Conservation (phyloP, 2,113 vertebrate genomes). For the Podarcis muralis region DNA sequence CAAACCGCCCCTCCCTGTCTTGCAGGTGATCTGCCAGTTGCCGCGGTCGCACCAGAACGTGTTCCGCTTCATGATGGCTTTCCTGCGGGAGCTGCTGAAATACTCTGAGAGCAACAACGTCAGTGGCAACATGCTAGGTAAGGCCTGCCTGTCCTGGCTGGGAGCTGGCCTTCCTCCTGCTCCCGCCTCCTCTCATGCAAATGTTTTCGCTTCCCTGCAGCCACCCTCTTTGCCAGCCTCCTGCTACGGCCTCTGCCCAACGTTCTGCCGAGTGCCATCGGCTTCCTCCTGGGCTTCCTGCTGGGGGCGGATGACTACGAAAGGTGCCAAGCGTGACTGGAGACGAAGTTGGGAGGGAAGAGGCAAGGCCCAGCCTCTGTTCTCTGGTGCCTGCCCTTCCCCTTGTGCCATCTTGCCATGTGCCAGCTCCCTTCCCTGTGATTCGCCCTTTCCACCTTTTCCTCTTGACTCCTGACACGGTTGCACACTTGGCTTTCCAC, state of each 20-base stretch:
- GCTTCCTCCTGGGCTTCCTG: conserved; percentile 90
- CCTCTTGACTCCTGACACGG: not conserved
- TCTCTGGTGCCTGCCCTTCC: conserved; percentile 5
- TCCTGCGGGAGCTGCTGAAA: too few species aligned
- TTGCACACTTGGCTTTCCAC: not conserved
- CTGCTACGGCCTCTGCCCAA: conserved; percentile 95
- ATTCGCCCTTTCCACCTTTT: not conserved
- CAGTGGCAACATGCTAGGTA: too few species aligned
- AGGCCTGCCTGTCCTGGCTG: too few species aligned
- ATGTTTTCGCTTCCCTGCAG: conserved; percentile 66
- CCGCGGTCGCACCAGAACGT: too few species aligned
- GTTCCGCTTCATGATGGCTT: too few species aligned
- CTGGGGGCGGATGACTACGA: conserved; percentile 87
- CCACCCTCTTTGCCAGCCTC: conserved; percentile 92
- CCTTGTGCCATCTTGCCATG: not conserved
- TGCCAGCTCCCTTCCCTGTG: too few species aligned
- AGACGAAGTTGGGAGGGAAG: not conserved
- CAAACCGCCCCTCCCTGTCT: too few species aligned
- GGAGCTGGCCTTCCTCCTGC: too few species aligned
- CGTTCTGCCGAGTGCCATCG: conserved; percentile 80
- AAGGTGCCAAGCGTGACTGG: conserved; percentile 15
- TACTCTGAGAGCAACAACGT: too few species aligned
- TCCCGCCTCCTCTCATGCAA: conserved; percentile 77
- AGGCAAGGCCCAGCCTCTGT: not conserved
- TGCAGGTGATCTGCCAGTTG: too few species aligned